Percentiles rank a stretch among this genome's conserved stretches.
These are phyloP conservation scores for Ochropacha duplaris DNA, from an alignment of 2,888 invertebrate genomes.

Conservation along the genomic window DNA sequence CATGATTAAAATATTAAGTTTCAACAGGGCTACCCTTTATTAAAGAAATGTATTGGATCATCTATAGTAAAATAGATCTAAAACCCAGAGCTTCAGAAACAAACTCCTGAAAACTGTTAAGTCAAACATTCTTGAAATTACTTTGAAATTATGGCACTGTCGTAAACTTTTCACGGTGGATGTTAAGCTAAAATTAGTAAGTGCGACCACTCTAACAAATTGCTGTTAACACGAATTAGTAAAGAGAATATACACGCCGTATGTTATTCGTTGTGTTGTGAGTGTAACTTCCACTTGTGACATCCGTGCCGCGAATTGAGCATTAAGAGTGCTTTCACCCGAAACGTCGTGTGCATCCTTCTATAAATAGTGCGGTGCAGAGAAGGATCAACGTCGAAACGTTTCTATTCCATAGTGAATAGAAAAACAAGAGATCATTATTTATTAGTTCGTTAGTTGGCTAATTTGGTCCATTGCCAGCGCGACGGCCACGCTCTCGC, in stretches of 20 bases:
- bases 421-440: conserved; percentile 83
- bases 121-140: conserved; percentile 77
- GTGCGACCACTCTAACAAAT: conserved; percentile 72
- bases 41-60: neutral
- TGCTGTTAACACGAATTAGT: conserved; percentile 74
- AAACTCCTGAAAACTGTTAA: conserved; percentile 65
- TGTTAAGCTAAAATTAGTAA: conserved; percentile 77
- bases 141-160: conserved; percentile 76
- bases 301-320: conserved; percentile 67
- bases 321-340: conserved; percentile 81
- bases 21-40: neutral
- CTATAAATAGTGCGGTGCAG: conserved; percentile 71
- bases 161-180: conserved; percentile 74
- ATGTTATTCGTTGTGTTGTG: conserved; percentile 46
- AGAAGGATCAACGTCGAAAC: conserved; percentile 69
- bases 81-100: conserved; percentile 57
- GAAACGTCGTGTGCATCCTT: conserved; percentile 75
- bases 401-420: conserved; percentile 78
- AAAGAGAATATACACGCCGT: conserved; percentile 64
- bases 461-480: conserved; percentile 81
- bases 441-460: conserved; percentile 82
- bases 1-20: too few species aligned
- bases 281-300: conserved; percentile 52
- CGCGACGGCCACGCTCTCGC: conserved; percentile 76
- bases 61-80: conserved; percentile 50